Evolutionary conservation across 2,888 invertebrate genomes (phyloP), one percentile per base, ranked within the genome.

Genomic region (Tetragonisca angustula): DNA sequence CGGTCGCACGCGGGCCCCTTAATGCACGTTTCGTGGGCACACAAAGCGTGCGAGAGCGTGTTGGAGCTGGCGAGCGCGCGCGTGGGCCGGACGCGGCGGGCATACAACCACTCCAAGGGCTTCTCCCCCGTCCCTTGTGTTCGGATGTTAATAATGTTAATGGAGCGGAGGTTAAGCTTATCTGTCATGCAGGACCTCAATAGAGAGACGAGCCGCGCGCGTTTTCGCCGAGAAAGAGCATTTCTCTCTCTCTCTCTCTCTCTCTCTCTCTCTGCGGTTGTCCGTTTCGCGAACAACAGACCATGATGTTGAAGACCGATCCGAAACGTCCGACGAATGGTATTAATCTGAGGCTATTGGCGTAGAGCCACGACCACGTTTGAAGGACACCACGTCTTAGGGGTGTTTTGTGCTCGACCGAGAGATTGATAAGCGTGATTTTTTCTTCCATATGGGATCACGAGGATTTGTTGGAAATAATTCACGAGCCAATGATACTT

Each of bases 81-180:
- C 90, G 90, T 90, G 90, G 90, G 90, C 84, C 79, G 90, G 85
- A 88, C 87, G 87, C 65, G 90, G 79, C 84, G 81, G 70, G 85
- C 87, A 84, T 81, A 84, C 83, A 61, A 36, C 83, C 69, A 50
- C 81, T 79, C 83, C 83, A 54, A 65, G 74, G 84, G 69, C 69
- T 68, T 80, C 52, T 19, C 21, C 19, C 62, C 70, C n/a, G 81
- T 82, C 85, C 84, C 85, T 89, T 90, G 86, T 86, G 90, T 90
- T 91, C 89, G 83, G 91, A 92, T 92, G 91, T 92, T 92, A 92
- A 92, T 92, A 92, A 92, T 89, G 92, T 91, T 92, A 92, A 93
- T 91, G 92, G 90, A 90, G 89, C 89, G 89, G 88, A 91, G 92
- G 91, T 92, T 90, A 91, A 93, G 91, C 91, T 93, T 92, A 93